Evolutionary conservation across 2,888 invertebrate genomes (phyloP), one percentile per base, ranked within the genome.

Genomic region (Rhagonycha fulva): DNA sequence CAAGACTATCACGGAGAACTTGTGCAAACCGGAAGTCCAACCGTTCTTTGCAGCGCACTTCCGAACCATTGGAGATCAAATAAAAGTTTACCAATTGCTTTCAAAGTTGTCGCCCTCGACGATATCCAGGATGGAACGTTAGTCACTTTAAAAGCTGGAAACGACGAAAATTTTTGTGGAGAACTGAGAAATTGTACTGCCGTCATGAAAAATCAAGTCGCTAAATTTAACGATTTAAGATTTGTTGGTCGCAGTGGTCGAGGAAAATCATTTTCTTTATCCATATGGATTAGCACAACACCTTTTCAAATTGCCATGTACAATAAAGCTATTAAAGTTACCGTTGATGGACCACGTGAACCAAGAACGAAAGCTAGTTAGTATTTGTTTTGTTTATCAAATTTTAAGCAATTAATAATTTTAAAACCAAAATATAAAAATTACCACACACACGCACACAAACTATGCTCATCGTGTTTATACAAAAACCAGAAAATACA

Each of bases 341-440:
- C 99, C 23, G 99, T 99, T 32, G 99, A 99, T 86, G 99, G 99
- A 84, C 99, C 99, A 0, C 90, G 99, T 84, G 98, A 99, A 89
- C 98, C 99, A 14, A 91, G 98, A 88, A 97, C 97, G 82, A 98
- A 98, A 89, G 96, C 96, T 90, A 96, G 98, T 98, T 92, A 95
- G 97, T 94, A 76, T 77, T 63, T 60, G 63, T 19, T 74, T 74
- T 62, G 14, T 60, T 62, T 30, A 30, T 68, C 12, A n/a, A 61
- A 24, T 28, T 19, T 19, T 1, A 28, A 63, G 68, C 14, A 60
- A 62, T 26, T 12, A 32, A n/a, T 30, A 63, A 23, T 14, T 63
- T 62, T 61, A 12, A 19, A 14, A 71, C 19, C 11, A n/a, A n/a
- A 70, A 14, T 4, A 24, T 68, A 68, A 68, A 19, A 68, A 68